Evolutionary conservation across 2,113 vertebrate species (phyloP), one percentile per base, ranked within the genome.

Genomic region (Myocastor coypus): DNA sequence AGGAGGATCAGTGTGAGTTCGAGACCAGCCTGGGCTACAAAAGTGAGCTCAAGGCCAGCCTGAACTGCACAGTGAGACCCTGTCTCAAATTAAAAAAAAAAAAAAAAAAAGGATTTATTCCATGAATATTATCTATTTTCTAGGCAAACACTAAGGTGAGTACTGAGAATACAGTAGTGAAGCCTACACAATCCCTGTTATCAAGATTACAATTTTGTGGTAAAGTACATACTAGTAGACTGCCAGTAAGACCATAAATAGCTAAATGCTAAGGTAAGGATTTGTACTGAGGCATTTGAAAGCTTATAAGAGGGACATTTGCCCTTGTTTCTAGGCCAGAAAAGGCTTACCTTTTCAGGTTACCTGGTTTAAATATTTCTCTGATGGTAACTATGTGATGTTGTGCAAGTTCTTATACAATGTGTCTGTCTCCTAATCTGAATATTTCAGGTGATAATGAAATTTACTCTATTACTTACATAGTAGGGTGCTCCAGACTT

Each of bases 381-480:
- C 24, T 88, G 24, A 50, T 81, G 40, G 66, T 83, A 89, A 55
- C 55, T 84, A 0, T 59, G 26, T 42, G 83, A 81, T 50, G 3
- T 86, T 78, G 73, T 50, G 37, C 63, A 94, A 71, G 37, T 89
- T 63, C 68, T 61, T 83, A 87, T 50, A 92, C 40, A 82, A 30
- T 92, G 52, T 64, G 81, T 88, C 37, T 87, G 30, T 69, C 82
- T 90, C 75, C 40, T 95, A 69, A 83, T 93, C 86, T 40, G 61
- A 91, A 83, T 66, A 37, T 57, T 75, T 68, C 83, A 92, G 37
- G 42, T 83, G 78, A 92, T 64, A 84, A 71, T 78, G 94, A 91
- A 87, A 83, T 78, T 80, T 91, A 64, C 69, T 28, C 84, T 83
- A 57, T n/a, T n/a, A n/a, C n/a, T n/a, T n/a, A n/a, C 46, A 37